Percentiles rank a stretch among this genome's conserved stretches.
Conservation (phyloP, 2,888 invertebrate genomes). For the Leucophenga montana region DNA sequence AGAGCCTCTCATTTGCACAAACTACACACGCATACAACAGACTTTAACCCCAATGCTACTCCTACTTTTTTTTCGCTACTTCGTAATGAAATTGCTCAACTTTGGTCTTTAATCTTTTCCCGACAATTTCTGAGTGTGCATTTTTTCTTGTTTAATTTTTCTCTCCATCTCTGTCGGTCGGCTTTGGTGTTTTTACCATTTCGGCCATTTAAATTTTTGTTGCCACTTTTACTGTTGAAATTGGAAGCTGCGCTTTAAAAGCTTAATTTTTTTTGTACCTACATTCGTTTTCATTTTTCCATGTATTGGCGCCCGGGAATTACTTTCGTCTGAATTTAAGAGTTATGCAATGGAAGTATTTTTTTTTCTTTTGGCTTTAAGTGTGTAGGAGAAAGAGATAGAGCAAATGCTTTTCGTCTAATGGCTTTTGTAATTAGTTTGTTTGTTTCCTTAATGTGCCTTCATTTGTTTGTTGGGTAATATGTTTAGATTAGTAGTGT, state of each 20-base stretch:
- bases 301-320: slow-evolving; percentile 35
- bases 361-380: slow-evolving; percentile 45
- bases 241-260: background rate
- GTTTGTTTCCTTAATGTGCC: slow-evolving; percentile 1
- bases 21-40: too few species aligned
- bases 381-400: background rate
- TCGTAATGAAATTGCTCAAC: slow-evolving; percentile 23
- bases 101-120: slow-evolving; percentile 57
- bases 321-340: slow-evolving; percentile 20
- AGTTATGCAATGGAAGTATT: slow-evolving; percentile 2
- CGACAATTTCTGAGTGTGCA: slow-evolving; percentile 49
- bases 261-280: background rate
- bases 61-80: background rate
- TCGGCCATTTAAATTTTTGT: slow-evolving; percentile 53
- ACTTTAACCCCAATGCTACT: too few species aligned
- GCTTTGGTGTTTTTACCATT: too few species aligned
- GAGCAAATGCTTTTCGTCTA: slow-evolving; percentile 37
- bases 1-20: too few species aligned
- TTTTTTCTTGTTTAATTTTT: background rate
- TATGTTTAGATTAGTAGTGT: too few species aligned
- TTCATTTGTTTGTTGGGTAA: too few species aligned
- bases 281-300: slow-evolving; percentile 11
- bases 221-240: slow-evolving; percentile 12
- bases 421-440: slow-evolving; percentile 44
- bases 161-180: background rate